Base-by-base conservation (phyloP, 2,888 invertebrate genomes). In the Trissolcus japonicus region DNA sequence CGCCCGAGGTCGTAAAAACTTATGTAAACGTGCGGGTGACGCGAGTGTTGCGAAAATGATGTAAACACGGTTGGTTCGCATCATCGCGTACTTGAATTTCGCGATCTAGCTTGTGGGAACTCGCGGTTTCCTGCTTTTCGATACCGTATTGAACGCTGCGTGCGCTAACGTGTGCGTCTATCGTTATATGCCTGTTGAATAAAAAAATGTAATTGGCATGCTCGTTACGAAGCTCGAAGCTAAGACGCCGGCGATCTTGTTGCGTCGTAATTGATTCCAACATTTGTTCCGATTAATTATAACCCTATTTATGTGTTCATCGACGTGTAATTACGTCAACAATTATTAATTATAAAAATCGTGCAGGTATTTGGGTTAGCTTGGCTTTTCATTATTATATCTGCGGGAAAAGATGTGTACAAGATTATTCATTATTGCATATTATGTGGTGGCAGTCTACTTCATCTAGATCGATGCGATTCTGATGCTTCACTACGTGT, bases 261-360 rank as follows among this genome's bases (percentile, higher is more conserved):
- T 69, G 60, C 50, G 56, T 13, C 19, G 57, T 68, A 68, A 73
- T 69, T 69, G 69, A 63, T 61, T 56, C 46, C 43, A 29, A 25
- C 51, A 63, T 73, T 77, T 65, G 68, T 73, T 78, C 61, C 65
- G 55, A 77, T 74, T 74, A 65, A 78, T 77, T 69, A 69, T 62
- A 61, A 43, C 40, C 14, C 46, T 48, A 56, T 72, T 68, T 43
- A 73, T n/a, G 62, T 62, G 69, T 62, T 56, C 66, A 60, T 56
- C 54, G 69, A 48, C 57, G 60, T 74, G 41, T 68, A 78, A 78
- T 74, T 69, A 69, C 60, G 55, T 55, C 68, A 56, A 46, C 16
- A 40, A 65, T 63, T 62, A 77, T 60, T 68, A 60, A 60, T 72
- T 73, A 67, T 57, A 71, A 60, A 66, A 67, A 76, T 60, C 48